Percentiles rank a stretch among this genome's conserved stretches.
Conservation (phyloP, 2,113 vertebrate species). For the Sturnus vulgaris region DNA sequence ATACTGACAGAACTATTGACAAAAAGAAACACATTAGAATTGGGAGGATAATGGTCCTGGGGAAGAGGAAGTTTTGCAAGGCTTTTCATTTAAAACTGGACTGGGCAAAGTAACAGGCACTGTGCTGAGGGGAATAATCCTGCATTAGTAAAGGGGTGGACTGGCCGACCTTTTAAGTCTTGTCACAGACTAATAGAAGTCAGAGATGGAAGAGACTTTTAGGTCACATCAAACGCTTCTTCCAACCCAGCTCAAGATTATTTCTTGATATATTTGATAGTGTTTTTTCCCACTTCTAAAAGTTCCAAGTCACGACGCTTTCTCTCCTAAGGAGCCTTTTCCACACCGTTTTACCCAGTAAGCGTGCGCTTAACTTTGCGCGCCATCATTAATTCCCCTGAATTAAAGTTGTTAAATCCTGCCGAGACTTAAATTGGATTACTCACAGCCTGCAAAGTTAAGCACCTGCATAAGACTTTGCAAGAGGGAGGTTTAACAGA, state of each 20-base stretch:
- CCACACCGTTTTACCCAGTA: constrained; percentile 16
- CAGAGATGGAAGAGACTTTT: constrained; percentile 51
- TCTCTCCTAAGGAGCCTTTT: background rate
- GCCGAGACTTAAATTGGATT: constrained; percentile 56
- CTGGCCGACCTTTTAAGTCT: constrained; percentile 53
- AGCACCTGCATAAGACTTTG: constrained; percentile 50
- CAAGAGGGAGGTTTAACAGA: constrained; percentile 54
- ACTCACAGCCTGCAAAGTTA: constrained; percentile 55
- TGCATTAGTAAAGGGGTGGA: constrained; percentile 53
- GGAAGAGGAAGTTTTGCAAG: constrained; percentile 60
- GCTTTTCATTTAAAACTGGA: constrained; percentile 65
- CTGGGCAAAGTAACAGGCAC: constrained; percentile 44
- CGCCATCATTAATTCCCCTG: constrained; percentile 45
- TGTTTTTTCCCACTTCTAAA: constrained; percentile 17
- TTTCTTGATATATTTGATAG: constrained; percentile 32
- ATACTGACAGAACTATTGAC: constrained; percentile 69
- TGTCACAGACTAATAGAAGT: constrained; percentile 65
- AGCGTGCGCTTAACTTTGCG: constrained; percentile 57
- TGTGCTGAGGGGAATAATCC: constrained; percentile 49
- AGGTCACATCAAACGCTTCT: constrained; percentile 54
- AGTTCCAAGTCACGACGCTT: constrained; percentile 13
- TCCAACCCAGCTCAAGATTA: constrained; percentile 31
- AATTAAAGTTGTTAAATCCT: constrained; percentile 41
- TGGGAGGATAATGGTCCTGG: constrained; percentile 56
- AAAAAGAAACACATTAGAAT: constrained; percentile 62